Conservation (phyloP, 2,113 vertebrate genomes). For the Malurus melanocephalus region DNA sequence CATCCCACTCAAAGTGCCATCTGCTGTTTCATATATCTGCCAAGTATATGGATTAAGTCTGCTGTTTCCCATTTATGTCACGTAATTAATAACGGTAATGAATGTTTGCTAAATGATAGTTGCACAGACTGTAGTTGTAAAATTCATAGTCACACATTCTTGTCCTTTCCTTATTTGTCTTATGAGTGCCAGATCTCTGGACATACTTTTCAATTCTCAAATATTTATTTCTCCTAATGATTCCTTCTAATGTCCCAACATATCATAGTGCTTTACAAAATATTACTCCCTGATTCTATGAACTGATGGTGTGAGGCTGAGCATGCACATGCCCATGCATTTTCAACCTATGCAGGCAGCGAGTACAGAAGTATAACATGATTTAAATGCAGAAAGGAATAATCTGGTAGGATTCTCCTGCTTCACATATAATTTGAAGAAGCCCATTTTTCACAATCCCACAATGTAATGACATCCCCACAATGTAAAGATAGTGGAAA, state of each 20-base stretch:
- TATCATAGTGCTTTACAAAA: not conserved
- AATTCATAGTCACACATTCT: not conserved
- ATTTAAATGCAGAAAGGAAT: not conserved
- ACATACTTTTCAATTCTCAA: not conserved
- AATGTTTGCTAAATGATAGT: slow-evolving; percentile 13
- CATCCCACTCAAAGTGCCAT: slow-evolving; percentile 23
- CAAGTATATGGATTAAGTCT: slow-evolving; percentile 31
- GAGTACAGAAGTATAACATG: not conserved
- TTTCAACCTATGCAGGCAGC: not conserved
- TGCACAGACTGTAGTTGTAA: not conserved
- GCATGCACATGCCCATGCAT: not conserved
- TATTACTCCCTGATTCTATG: not conserved
- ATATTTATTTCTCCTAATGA: slow-evolving; percentile 7
- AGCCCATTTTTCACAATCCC: not conserved
- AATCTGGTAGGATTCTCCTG: not conserved
- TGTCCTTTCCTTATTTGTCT: slow-evolving; percentile 10
- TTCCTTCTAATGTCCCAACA: not conserved
- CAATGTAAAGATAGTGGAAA: not conserved
- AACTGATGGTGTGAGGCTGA: not conserved
- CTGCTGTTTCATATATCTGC: slow-evolving; percentile 35
- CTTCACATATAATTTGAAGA: not conserved
- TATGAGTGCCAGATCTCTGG: not conserved
- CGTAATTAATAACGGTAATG: slow-evolving; percentile 28
- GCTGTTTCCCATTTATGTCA: slow-evolving; percentile 27
- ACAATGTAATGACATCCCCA: not conserved